Evolutionary conservation across 2,888 invertebrate genomes (phyloP).

Genomic region (Athripsodes cinereus): DNA sequence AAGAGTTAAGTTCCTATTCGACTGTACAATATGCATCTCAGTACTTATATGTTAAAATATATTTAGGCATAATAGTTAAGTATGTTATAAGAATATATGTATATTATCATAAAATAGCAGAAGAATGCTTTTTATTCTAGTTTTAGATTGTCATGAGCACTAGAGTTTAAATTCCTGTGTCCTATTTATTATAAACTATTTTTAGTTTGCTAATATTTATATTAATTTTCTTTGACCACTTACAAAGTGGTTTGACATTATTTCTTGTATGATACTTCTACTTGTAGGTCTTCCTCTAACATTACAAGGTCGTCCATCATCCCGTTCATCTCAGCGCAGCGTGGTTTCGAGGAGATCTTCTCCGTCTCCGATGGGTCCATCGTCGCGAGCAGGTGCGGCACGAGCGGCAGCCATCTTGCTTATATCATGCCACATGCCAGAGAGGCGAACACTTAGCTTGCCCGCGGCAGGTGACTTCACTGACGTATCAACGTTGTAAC

Average conservation of each 20-base stretch:
- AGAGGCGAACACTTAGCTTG: slow-evolving; percentile 40
- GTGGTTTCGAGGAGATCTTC: slow-evolving; percentile 48
- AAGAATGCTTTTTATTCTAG: too few species aligned
- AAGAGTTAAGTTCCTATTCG: too few species aligned
- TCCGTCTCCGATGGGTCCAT: slow-evolving; percentile 47
- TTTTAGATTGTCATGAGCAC: too few species aligned
- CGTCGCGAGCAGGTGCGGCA: slow-evolving; percentile 88
- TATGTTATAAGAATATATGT: too few species aligned
- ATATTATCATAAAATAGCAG: too few species aligned
- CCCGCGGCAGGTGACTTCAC: slow-evolving; percentile 53
- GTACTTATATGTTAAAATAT: too few species aligned
- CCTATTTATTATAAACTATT: too few species aligned
- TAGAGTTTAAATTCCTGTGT: too few species aligned
- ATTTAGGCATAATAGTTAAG: too few species aligned
- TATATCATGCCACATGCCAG: slow-evolving; percentile 80
- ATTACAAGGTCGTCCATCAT: slow-evolving; percentile 55
- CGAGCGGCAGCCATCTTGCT: slow-evolving; percentile 92
- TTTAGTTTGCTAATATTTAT: too few species aligned
- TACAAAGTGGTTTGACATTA: background rate
- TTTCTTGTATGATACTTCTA: background rate
- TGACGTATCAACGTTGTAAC: slow-evolving; percentile 49
- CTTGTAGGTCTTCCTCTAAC: slow-evolving; percentile 53
- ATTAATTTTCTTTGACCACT: too few species aligned
- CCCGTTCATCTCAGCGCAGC: slow-evolving; percentile 55
- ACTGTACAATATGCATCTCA: too few species aligned